Evolutionary conservation across 2,888 invertebrate genomes (phyloP), one percentile per base, ranked within the genome.

Genomic region (Sinelater perroti): DNA sequence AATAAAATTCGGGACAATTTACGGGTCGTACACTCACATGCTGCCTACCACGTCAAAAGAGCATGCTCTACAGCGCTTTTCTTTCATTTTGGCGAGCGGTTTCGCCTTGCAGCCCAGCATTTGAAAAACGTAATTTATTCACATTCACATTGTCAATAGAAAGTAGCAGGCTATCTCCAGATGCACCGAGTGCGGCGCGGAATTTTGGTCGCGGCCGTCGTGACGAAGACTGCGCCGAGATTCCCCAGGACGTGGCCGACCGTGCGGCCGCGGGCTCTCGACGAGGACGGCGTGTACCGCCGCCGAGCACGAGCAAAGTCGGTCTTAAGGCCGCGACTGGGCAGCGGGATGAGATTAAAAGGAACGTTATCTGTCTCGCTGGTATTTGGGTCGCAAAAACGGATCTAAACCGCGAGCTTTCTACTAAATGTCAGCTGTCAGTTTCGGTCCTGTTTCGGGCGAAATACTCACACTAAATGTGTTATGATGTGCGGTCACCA

Each of bases 351-450:
- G 63, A 61, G 56, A 63, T 63, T 60, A 57, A 62, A 54, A 60
- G 53, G 65, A 65, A 62, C 63, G 63, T 65, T 63, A 63, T 65
- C 63, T 65, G 63, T 65, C 59, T 61, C 65, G 64, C 61, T 69
- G 73, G 74, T 69, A 74, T 75, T 75, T 75, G 72, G 76, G 76
- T 76, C 75, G 75, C 72, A 74, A 75, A 75, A 73, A 75, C 74
- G 74, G 75, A 75, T 72, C 70, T 73, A 63, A 72, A 71, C 70
- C 68, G 67, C 67, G 67, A 68, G 74, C 75, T 75, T 75, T 75
- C 75, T 75, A 73, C 64, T 73, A 72, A 72, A 74, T 73, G 70
- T 72, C 70, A 72, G 62, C 70, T 71, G 70, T 67, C 70, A 69
- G 65, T 65, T 61, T 59, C 63, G 62, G 63, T 62, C 56, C 33